Base-by-base conservation (phyloP, 2,113 vertebrate genomes). In the Larimichthys polyactis region DNA sequence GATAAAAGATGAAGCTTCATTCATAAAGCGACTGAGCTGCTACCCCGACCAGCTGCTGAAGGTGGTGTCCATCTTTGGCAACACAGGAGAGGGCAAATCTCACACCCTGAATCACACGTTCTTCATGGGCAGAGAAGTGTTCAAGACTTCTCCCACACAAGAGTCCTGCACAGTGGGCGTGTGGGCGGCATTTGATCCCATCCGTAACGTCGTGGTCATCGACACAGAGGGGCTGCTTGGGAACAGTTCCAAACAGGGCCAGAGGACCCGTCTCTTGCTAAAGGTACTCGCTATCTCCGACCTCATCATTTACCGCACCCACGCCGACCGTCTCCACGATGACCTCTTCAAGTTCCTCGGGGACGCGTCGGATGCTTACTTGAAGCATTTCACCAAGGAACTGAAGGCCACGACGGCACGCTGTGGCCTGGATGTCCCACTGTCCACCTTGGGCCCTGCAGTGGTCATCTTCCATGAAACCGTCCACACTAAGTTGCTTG, bases 391-490 rank as follows among this genome's bases (percentile, higher is more conserved):
- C 91, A 98, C 98, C 58, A 99, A 97, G 94, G 98, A 99, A 87
- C 95, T 99, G 85, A 99, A 99, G 94, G 98, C 98, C 75, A 98
- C 98, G 11, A 98, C 97, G 51, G 96, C 98, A 51, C 97, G 98
- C 63, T 99, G 98, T 76, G 98, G 98, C 54, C 95, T 99, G 79
- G 98, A 99, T 78, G 98, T 99, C 81, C 98, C 98, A 12, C 95
- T 99, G 64, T 99, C 98, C 77, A 98, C 97, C 19, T 89, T 99
- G 92, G 98, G 98, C 71, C 98, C 98, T 14, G 97, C 97, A 22
- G 98, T 99, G 85, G 96, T 99, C 90, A 99, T 99, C 94, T 99
- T 99, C 94, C 98, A 99, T 4, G 98, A 99, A 94, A 99, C 98
- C 29, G 96, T 99, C 75, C 98, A 99, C 90, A 99, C 98, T 78